Conservation (phyloP, 2,888 invertebrate genomes). For the Andrena dorsata region DNA sequence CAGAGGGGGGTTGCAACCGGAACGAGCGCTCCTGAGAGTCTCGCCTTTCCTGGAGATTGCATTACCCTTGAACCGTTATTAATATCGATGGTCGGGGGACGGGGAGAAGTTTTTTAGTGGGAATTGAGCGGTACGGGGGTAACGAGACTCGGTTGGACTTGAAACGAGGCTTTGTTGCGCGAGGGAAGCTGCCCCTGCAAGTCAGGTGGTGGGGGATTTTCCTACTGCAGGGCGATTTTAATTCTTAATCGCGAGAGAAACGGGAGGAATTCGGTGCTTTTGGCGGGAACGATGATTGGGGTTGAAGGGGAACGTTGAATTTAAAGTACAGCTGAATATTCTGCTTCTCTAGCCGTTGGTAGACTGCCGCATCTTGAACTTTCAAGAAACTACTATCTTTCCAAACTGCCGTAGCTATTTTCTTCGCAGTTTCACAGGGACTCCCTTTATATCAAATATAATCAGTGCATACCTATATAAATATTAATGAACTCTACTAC, state of each 20-base stretch:
- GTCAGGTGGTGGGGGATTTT: not conserved
- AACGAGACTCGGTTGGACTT: not conserved
- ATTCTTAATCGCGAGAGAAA: not conserved
- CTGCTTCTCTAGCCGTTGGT: not conserved
- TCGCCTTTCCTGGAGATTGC: slow-evolving; percentile 16
- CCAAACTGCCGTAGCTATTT: not conserved
- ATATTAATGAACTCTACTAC: not conserved
- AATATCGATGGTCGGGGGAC: slow-evolving; percentile 4
- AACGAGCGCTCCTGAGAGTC: not conserved
- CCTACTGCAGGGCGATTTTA: not conserved
- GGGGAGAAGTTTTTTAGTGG: not conserved
- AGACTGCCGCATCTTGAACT: slow-evolving; percentile 10
- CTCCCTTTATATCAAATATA: not conserved
- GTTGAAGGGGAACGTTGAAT: too few species aligned
- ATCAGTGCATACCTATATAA: slow-evolving; percentile 15
- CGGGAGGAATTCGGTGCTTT: not conserved
- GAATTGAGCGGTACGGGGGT: not conserved
- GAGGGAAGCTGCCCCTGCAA: not conserved
- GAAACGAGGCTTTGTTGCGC: not conserved
- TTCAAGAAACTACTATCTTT: not conserved
- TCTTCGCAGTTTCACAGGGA: slow-evolving; percentile 4
- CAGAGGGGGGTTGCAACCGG: not conserved
- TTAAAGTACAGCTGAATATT: too few species aligned
- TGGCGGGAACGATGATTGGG: too few species aligned
- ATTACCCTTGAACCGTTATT: slow-evolving; percentile 8